Evolutionary conservation across 2,797 vertebrate genomes (phyloP), one percentile per base, ranked within the genome.

Genomic region (Nasua narica): DNA sequence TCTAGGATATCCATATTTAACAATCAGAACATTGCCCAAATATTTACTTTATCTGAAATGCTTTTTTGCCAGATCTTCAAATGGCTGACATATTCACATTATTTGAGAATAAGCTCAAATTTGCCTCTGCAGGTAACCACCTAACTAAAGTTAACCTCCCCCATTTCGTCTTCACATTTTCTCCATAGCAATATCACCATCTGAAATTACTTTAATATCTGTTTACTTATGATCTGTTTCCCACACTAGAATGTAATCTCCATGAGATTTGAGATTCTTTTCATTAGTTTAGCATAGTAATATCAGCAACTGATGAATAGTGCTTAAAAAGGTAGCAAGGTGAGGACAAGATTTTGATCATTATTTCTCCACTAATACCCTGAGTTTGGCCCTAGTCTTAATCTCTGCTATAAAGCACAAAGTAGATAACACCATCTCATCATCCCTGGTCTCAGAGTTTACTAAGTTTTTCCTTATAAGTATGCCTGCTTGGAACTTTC

Each of bases 251-350:
- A 52, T 35, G 5, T 82, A 91, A 69, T 2, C 13, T 90, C 67
- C 50, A 12, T 77, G 65, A 77, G n/a, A 87, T 72, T 54, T 81
- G n/a, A 54, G 27, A 50, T 78, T 79, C 67, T 74, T 60, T 35
- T 82, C 11, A 43, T 62, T 56, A 8, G 12, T 54, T 95, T 78
- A 82, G 15, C 18, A 48, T 35, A 32, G 40, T 56, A 87, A 74
- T 52, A 88, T 52, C 48, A 37, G 70, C 7, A 62, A 65, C 35
- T 8, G 37, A 32, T 69, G 62, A 32, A 9, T 27, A 72, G 21
- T 52, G 37, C 48, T 82, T 94, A 67, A 56, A 88, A 93, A 96
- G 35, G 78, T 54, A 86, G 37, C 40, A 65, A 96, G 72, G 27
- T 48, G 21, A 87, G 52, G 58, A 81, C 12, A 56, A 81, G 29